Conservation (phyloP, 2,113 vertebrate genomes). For the Paraplagusia blochii region DNA sequence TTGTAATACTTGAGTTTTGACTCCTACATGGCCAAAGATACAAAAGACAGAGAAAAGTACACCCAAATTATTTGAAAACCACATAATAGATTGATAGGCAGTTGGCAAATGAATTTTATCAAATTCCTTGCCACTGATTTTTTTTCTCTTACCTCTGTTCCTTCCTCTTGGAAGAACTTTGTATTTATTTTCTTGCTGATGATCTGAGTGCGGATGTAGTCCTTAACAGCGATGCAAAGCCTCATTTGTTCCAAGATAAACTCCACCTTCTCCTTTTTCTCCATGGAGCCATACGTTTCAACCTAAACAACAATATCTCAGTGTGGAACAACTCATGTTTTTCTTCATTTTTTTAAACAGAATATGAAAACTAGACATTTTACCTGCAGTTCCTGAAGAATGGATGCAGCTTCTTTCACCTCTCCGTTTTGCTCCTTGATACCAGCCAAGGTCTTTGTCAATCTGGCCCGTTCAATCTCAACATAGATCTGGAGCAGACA, state of each 20-base stretch:
- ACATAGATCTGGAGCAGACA: conserved; percentile 88
- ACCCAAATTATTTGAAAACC: too few relatives aligned
- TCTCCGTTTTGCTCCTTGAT: conserved; percentile 96
- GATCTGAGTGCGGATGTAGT: conserved; percentile 97
- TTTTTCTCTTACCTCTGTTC: conserved; percentile 81
- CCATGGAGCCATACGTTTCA: conserved; percentile 98
- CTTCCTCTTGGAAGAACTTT: conserved; percentile 97
- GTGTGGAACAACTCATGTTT: background rate
- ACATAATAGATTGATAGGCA: too few relatives aligned
- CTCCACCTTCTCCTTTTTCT: conserved; percentile 97
- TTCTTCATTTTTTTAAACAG: background rate
- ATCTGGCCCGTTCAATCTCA: conserved; percentile 94
- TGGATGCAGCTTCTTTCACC: conserved; percentile 91
- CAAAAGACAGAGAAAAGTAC: background rate
- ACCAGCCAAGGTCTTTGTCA: conserved; percentile 90
- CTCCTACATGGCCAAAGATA: conserved; percentile 76
- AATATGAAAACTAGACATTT: background rate
- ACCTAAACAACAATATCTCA: conserved; percentile 74
- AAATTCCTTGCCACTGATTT: background rate
- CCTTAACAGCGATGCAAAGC: conserved; percentile 95
- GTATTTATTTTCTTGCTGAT: conserved; percentile 99
- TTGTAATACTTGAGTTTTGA: conserved; percentile 97
- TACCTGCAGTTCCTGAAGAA: conserved; percentile 96
- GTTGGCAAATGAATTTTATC: too few relatives aligned
- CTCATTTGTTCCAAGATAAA: conserved; percentile 99